Conservation (phyloP, 2,888 invertebrate species). For the Girardia tigrina region DNA sequence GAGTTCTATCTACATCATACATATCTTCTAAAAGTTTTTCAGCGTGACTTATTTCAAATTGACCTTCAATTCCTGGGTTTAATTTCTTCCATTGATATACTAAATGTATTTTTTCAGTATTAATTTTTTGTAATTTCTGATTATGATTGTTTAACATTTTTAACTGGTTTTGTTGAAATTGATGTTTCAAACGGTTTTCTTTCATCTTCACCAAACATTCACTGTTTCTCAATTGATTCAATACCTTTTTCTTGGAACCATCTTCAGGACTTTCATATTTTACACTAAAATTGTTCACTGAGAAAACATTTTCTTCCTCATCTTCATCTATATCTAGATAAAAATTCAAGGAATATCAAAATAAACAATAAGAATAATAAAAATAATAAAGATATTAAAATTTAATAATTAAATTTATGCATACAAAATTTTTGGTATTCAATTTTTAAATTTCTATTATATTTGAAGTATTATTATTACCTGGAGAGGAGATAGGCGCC, state of each 20-base stretch:
- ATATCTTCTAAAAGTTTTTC: not conserved
- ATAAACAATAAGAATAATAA: too few species aligned
- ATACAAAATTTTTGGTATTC: too few species aligned
- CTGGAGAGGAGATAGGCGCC: too few species aligned
- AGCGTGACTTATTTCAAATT: not conserved
- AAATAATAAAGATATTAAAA: too few species aligned
- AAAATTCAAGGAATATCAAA: too few species aligned
- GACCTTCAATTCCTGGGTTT: not conserved
- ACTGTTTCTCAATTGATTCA: not conserved
- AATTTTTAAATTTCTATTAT: too few species aligned
- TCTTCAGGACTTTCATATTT: too few species aligned
- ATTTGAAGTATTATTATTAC: too few species aligned
- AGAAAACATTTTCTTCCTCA: too few species aligned
- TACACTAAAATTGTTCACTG: too few species aligned
- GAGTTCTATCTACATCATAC: not conserved
- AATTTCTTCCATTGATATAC: slow-evolving; percentile 4
- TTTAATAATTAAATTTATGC: too few species aligned
- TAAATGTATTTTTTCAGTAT: slow-evolving; percentile 1
- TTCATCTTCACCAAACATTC: slow-evolving; percentile 7
- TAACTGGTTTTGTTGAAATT: not conserved
- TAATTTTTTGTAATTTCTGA: not conserved
- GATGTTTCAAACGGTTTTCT: not conserved
- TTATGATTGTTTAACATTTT: not conserved
- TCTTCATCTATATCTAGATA: too few species aligned
- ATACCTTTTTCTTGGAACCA: not conserved